phyloP scores from a whole-genome alignment of 2,888 invertebrate species.

The Eupithecia centaureata region DNA sequence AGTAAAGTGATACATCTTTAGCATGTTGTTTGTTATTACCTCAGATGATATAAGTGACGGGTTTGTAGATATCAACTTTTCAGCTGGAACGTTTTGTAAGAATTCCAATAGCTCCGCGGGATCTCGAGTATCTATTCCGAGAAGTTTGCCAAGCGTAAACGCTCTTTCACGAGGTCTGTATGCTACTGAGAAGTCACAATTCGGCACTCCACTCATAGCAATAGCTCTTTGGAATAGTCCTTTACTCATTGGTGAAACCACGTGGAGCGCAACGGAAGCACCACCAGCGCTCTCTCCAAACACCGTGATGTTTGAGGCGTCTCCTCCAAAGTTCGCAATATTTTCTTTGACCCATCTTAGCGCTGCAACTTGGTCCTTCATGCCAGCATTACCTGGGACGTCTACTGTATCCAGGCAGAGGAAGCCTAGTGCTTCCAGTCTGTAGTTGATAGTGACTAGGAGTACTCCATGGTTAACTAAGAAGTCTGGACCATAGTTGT shows the following conservation, averaged over 20 bases:
- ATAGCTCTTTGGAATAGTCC: conserved; percentile 61
- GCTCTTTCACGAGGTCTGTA: conserved; percentile 52
- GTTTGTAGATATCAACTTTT: conserved; percentile 45
- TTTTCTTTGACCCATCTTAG: conserved; percentile 59
- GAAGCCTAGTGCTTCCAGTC: conserved; percentile 81
- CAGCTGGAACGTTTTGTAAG: conserved; percentile 52
- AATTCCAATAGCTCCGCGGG: conserved; percentile 52
- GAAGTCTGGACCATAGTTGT: conserved; percentile 81
- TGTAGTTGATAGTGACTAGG: conserved; percentile 83
- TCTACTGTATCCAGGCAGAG: conserved; percentile 78
- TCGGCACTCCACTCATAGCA: conserved; percentile 60
- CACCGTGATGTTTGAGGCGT: conserved; percentile 56
- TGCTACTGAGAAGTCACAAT: conserved; percentile 52
- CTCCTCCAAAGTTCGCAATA: conserved; percentile 58
- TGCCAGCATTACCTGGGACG: conserved; percentile 84
- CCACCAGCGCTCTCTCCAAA: conserved; percentile 65
- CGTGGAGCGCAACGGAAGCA: conserved; percentile 50
- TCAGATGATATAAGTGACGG: conserved; percentile 42
- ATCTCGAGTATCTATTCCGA: conserved; percentile 55
- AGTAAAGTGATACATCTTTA: conserved; percentile 43
- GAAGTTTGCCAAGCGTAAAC: conserved; percentile 52
- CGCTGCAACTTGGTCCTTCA: conserved; percentile 70
- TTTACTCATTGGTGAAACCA: conserved; percentile 63
- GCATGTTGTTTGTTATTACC: conserved; percentile 28
- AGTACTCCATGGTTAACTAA: conserved; percentile 79